Percentiles rank a stretch among this genome's conserved stretches.
Evolutionary conservation across 37 sponge, comb jelly and placozoan species (phyloP).

Genomic region (Sycon ciliatum): DNA sequence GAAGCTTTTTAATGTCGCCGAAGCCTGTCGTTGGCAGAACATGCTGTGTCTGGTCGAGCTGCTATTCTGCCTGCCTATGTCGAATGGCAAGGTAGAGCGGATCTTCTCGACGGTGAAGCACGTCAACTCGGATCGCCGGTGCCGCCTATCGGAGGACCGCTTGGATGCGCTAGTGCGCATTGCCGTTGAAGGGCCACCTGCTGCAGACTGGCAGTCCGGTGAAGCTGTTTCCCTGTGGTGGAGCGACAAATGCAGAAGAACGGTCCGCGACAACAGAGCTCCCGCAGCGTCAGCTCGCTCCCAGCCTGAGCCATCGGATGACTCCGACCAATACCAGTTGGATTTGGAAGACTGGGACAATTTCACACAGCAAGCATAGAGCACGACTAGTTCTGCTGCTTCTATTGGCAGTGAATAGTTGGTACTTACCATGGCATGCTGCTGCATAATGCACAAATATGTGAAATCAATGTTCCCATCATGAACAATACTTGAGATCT

Average conservation of each 20-base stretch:
- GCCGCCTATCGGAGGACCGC: constrained; percentile 31
- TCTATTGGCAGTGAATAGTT: no score
- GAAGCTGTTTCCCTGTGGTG: constrained; percentile 47
- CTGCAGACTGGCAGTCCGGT: constrained; percentile 44
- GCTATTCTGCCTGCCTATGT: constrained; percentile 40
- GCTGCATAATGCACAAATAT: no score
- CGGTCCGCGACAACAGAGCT: no score
- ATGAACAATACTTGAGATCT: no score
- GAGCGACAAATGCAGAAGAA: constrained; percentile 42
- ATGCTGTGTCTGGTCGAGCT: constrained; percentile 44
- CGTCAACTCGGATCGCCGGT: constrained; percentile 35
- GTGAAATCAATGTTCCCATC: no score
- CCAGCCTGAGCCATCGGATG: no score
- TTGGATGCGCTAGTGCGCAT: constrained; percentile 51
- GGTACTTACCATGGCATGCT: no score
- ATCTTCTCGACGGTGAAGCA: constrained; percentile 48
- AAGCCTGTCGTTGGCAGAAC: constrained; percentile 36
- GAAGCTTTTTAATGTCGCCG: constrained; percentile 50
- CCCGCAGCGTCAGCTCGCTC: no score
- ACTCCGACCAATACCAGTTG: no score
- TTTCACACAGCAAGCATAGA: no score
- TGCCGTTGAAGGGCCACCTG: constrained; percentile 40
- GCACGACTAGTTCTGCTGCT: no score
- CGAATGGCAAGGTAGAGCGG: constrained; percentile 54
- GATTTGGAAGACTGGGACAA: no score